Percentiles rank a stretch among this genome's conserved stretches.
phyloP scores from a whole-genome alignment of 2,888 invertebrate genomes.

The Tillus elongatus region DNA sequence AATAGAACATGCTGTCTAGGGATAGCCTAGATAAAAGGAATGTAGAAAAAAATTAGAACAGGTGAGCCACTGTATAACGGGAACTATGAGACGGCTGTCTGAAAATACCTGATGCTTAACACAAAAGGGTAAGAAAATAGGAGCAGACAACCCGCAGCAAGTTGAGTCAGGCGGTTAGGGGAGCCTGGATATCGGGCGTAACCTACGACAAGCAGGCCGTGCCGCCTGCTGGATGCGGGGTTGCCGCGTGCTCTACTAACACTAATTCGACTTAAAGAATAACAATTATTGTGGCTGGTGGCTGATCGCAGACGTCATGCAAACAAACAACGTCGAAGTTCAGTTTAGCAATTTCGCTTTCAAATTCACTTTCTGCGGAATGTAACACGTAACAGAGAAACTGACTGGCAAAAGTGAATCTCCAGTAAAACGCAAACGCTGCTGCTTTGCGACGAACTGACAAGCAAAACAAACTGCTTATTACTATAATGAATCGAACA shows the following conservation, averaged over 20 bases:
- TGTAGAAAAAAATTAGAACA: conserved; percentile 28
- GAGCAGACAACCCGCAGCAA: conserved; percentile 18
- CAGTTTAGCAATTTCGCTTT: conserved; percentile 21
- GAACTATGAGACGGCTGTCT: no score
- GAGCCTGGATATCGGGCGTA: conserved; percentile 33
- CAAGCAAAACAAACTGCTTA: no score
- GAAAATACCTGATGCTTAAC: no score
- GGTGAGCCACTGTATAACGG: conserved; percentile 18
- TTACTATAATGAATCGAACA: no score
- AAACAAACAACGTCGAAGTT: no score
- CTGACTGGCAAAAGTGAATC: conserved; percentile 13
- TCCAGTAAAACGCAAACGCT: no score
- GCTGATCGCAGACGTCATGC: no score
- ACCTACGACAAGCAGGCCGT: conserved; percentile 34
- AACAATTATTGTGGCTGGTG: no score
- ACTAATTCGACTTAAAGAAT: no score
- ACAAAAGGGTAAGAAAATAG: no score
- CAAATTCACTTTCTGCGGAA: conserved; percentile 19
- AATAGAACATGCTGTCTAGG: conserved; percentile 33
- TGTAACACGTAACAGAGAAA: conserved; percentile 11
- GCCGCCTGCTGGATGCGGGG: conserved; percentile 18
- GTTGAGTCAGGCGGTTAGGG: conserved; percentile 29
- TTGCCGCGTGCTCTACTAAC: conserved; percentile 25
- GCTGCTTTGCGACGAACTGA: no score
- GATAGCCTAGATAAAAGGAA: conserved; percentile 36